A percentile compares a stretch with the other conserved stretches of the same genome.
phyloP scores from a whole-genome alignment of 2,888 invertebrate genomes.

The Physocephala rufipes region DNA sequence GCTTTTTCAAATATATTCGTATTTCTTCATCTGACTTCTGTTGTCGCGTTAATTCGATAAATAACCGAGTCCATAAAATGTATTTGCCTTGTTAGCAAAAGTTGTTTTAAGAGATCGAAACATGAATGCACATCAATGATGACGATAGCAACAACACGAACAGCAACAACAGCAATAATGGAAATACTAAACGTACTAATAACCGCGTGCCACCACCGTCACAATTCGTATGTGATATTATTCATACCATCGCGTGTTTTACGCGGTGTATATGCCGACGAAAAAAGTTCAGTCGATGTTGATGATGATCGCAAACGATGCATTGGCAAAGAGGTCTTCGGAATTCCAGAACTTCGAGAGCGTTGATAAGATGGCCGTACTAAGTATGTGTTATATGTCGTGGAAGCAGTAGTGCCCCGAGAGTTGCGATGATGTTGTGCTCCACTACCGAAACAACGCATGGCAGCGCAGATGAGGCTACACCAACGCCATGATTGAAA shows the following conservation, averaged over 20 bases:
- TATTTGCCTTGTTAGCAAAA: constrained; percentile 1
- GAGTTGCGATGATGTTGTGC: constrained; percentile 45
- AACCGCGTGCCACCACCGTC: constrained; percentile 52
- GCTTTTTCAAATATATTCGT: neutral
- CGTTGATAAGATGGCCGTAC: constrained; percentile 51
- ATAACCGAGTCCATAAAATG: neutral
- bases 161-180: constrained; percentile 10
- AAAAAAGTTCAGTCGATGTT: constrained; percentile 55
- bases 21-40: neutral
- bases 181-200: neutral
- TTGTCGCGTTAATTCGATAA: neutral
- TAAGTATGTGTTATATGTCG: constrained; percentile 58
- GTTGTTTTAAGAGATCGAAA: constrained; percentile 51
- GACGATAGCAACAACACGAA: constrained; percentile 16
- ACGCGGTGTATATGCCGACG: constrained; percentile 61
- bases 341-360: constrained; percentile 46
- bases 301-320: constrained; percentile 57
- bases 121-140: constrained; percentile 18
- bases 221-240: constrained; percentile 65
- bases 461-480: constrained; percentile 64
- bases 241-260: constrained; percentile 64
- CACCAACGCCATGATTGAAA: constrained; percentile 65
- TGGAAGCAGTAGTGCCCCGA: constrained; percentile 50
- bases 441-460: constrained; percentile 64
- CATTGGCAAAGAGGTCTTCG: constrained; percentile 46